Evolutionary conservation across 2,888 invertebrate genomes (phyloP).

Genomic region (Salticus scenicus): DNA sequence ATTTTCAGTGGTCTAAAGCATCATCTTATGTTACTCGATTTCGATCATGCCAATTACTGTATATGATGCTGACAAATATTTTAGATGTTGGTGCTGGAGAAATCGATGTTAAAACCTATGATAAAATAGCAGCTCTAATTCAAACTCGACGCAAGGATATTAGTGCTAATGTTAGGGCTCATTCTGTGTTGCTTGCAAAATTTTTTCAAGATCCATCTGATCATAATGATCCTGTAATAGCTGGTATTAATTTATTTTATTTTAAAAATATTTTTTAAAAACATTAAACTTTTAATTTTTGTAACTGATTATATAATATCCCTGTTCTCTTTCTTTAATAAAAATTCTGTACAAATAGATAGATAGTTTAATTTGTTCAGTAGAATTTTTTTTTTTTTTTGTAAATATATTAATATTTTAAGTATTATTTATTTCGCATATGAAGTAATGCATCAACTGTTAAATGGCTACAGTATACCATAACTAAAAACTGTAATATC

Average conservation of each 20-base stretch:
- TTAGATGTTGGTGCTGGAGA: constrained; percentile 55
- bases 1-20: constrained; percentile 40
- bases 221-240: constrained; percentile 51
- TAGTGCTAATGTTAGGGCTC: constrained; percentile 44
- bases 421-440: too few species aligned
- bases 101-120: constrained; percentile 33
- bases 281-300: not conserved
- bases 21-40: constrained; percentile 34
- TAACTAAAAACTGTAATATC: too few species aligned
- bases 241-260: constrained; percentile 28
- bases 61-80: constrained; percentile 38
- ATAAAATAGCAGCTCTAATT: constrained; percentile 39
- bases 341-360: too few species aligned
- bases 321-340: too few species aligned
- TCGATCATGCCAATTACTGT: constrained; percentile 46
- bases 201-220: constrained; percentile 58
- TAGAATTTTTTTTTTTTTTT: too few species aligned
- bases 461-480: too few species aligned
- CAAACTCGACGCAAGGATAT: constrained; percentile 38
- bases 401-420: too few species aligned
- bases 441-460: too few species aligned
- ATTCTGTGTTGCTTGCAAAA: constrained; percentile 52
- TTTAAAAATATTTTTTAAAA: not conserved
- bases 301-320: too few species aligned
- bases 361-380: too few species aligned